phyloP scores from a whole-genome alignment of 2,113 vertebrate genomes.

The Cromileptes altivelis region DNA sequence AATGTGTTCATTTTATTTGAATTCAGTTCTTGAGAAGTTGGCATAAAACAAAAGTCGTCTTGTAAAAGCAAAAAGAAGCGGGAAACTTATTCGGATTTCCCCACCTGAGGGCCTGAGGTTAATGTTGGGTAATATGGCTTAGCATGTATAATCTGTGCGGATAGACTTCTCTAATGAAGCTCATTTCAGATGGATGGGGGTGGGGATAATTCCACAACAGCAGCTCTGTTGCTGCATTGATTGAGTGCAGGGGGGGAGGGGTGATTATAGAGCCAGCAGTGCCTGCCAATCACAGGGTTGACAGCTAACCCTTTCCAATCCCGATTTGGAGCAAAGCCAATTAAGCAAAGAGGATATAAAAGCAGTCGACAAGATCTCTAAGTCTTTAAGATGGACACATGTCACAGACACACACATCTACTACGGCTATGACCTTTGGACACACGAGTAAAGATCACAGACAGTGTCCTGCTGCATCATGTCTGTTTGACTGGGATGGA shows the following conservation, averaged over 20 bases:
- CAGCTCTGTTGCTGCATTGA: constrained; percentile 57
- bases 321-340: constrained; percentile 70
- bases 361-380: constrained; percentile 68
- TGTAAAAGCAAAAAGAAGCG: background rate
- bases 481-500: background rate
- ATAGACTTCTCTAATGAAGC: constrained; percentile 67
- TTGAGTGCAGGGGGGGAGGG: constrained; percentile 55
- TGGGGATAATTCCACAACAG: constrained; percentile 62
- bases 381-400: constrained; percentile 54
- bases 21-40: background rate
- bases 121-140: constrained; percentile 49
- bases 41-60: background rate
- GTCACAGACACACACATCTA: constrained; percentile 20
- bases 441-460: background rate
- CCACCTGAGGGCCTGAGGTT: constrained; percentile 15
- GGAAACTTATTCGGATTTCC: background rate
- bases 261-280: constrained; percentile 32
- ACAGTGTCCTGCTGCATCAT: background rate
- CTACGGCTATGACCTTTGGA: constrained; percentile 18
- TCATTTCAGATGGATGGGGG: constrained; percentile 68
- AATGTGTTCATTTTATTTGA: background rate
- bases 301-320: constrained; percentile 59
- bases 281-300: constrained; percentile 59
- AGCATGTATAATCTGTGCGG: constrained; percentile 60
- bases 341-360: constrained; percentile 65